phyloP scores from a whole-genome alignment of 2,113 vertebrate species.

The Ceyx margarethae region DNA sequence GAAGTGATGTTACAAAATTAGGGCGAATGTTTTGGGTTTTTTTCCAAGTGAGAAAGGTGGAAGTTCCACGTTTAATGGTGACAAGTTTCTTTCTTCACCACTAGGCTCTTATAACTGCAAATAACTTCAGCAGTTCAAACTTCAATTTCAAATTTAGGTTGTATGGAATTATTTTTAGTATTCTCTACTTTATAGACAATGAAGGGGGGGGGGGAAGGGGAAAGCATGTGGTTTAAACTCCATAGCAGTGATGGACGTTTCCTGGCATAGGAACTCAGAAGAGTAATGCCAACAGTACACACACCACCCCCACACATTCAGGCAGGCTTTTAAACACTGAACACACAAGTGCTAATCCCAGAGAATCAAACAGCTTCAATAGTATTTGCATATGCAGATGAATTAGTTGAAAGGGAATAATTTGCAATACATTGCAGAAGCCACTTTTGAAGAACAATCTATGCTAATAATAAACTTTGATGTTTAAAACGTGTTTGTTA shows the following conservation, averaged over 20 bases:
- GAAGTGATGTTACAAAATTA: rapidly evolving
- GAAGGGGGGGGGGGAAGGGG: too few relatives aligned
- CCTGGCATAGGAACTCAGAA: background rate
- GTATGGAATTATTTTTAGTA: background rate
- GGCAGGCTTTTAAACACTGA: background rate
- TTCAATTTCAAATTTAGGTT: background rate
- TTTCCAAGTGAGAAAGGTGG: background rate
- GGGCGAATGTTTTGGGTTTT: background rate
- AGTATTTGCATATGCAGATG: conserved; percentile 38
- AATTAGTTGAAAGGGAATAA: background rate
- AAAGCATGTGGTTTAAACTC: rapidly evolving
- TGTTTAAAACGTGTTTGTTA: background rate
- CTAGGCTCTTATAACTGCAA: too few relatives aligned
- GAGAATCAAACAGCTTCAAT: background rate
- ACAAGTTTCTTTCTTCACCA: background rate
- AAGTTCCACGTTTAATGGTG: background rate
- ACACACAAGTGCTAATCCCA: background rate
- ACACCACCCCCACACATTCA: background rate
- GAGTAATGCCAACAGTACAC: background rate
- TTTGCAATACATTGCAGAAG: conserved; percentile 1
- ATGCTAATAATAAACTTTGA: conserved; percentile 46
- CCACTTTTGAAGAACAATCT: background rate
- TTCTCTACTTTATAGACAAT: rapidly evolving
- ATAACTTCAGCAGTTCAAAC: background rate
- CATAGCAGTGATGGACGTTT: background rate